Evolutionary conservation across 2,888 invertebrate genomes (phyloP), one percentile per base, ranked within the genome.

Genomic region (Napeogenes sylphis): DNA sequence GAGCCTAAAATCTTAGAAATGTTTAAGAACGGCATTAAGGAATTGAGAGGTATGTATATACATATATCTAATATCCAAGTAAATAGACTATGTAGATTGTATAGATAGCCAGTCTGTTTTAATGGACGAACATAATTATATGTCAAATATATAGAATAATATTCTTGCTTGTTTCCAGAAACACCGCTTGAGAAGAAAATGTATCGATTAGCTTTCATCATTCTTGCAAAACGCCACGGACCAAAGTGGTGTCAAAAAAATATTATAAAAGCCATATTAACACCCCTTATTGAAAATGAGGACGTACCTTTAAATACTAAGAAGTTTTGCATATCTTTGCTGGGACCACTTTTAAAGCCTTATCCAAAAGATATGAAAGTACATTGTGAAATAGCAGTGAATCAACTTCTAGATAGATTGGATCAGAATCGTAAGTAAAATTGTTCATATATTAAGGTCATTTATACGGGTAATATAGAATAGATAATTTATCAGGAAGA

Each of bases 351-450:
- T 45, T 66, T 87, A 55, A 87, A 85, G 68, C 91, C 91, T 0
- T 91, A 83, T 66, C 88, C 90, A 3, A 67, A 68, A 4, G 81
- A 85, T 30, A 91, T 90, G 90, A 87, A 82, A 72, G 78, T 88
- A 13, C 80, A 89, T 61, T 82, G 81, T 70, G 87, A 88, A 77
- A 80, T 86, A 65, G 74, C 81, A 14, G 74, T 84, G 3, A 86
- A 84, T 70, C 77, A 83, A 65, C 75, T 91, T 3, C 59, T 77
- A 30, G 77, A 82, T 56, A 81, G 86, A 73, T 70, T 86, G 59
- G 71, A 83, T 21, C 68, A 75, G 45, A 74, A 79, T 70, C 76
- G 91, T 91, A 72, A 86, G 87, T 85, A 71, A 56, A 38, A 53
- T 55, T 53, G 30, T 10, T 59, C 4, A 45, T 30, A 8, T 30